Base-by-base conservation (phyloP, 1,140 invertebrate genomes). In the Berghia stephanieae region DNA sequence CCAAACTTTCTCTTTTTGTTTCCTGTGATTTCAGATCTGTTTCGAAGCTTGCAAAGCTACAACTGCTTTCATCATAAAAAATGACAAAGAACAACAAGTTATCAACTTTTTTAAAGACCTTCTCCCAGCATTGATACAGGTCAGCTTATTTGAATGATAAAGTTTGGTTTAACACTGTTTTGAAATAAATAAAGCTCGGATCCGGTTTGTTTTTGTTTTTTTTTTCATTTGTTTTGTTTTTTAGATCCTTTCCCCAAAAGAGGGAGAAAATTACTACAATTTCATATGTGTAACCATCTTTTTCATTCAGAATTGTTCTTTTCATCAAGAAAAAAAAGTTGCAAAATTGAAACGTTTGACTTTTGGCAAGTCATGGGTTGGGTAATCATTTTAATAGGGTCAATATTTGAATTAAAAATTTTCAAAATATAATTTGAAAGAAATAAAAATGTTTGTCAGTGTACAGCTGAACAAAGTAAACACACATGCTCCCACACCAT, bases 21-120 rank as follows among this genome's bases (percentile, higher is more conserved):
- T 21, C 94, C 95, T 79, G 68, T 63, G 2, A 49, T 78, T 55
- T 49, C 74, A 89, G 84, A 88, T 91, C 3, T 80, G 88, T 44
- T 88, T 88, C 71, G 87, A 91, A 73, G 91, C 92, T 10, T 88
- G 91, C 2, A 90, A 90, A 80, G 92, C 92, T 5, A 88, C 89
- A 1, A 93, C 95, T 46, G 93, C 96, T 0, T 99, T 99, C 85
- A 94, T 99, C 40, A 91, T 96, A 63, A 92, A 95, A 6, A 96
- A 99, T 86, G 95, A 96, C 44, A 97, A 97, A 87, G 96, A 98
- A 88, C 91, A 93, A 6, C 91, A 92, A 66, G 93, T 99, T 70
- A 93, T 97, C 75, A 95, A 95, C 87, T 94, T 96, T 83, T 97
- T 99, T 84, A 90, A 92, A 68, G 96, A 98, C 83, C 88, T 98